A percentile compares a stretch with the other conserved stretches of the same genome.
These are phyloP conservation scores for Macrophya alboannulata DNA, from an alignment of 2,888 invertebrate genomes.

Conservation along the genomic window DNA sequence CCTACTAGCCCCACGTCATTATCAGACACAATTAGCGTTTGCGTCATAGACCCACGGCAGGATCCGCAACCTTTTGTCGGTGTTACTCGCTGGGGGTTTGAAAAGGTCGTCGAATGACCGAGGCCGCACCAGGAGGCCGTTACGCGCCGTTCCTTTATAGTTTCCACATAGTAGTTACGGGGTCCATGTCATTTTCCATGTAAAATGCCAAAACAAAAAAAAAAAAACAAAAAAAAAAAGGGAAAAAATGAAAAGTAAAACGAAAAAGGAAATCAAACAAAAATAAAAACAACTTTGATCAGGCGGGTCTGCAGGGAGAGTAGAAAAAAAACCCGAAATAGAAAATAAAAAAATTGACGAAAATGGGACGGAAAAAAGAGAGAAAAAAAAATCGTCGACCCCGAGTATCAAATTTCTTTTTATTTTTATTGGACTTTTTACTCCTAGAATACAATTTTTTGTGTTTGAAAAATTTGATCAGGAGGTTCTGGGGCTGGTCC, in stretches of 20 bases:
- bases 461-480: too few relatives aligned
- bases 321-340: not conserved
- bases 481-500: too few relatives aligned
- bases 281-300: not conserved
- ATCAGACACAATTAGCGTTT: conserved; percentile 40
- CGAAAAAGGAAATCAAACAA: too few relatives aligned
- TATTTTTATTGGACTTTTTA: too few relatives aligned
- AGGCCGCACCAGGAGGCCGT: conserved; percentile 11
- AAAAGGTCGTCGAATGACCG: conserved; percentile 33
- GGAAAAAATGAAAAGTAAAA: too few relatives aligned
- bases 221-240: not conserved
- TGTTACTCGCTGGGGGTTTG: conserved; percentile 4
- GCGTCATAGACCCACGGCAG: not conserved
- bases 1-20: conserved; percentile 12
- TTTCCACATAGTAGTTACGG: conserved; percentile 5
- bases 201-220: not conserved
- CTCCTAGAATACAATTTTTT: too few relatives aligned
- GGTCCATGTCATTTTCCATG: not conserved
- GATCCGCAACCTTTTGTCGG: conserved; percentile 21
- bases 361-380: not conserved
- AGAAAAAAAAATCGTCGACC: not conserved
- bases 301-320: not conserved
- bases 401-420: not conserved
- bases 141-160: conserved; percentile 31
- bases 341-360: not conserved